Conservation (phyloP, 2,888 invertebrate species). For the Azorinus chamasolen region DNA sequence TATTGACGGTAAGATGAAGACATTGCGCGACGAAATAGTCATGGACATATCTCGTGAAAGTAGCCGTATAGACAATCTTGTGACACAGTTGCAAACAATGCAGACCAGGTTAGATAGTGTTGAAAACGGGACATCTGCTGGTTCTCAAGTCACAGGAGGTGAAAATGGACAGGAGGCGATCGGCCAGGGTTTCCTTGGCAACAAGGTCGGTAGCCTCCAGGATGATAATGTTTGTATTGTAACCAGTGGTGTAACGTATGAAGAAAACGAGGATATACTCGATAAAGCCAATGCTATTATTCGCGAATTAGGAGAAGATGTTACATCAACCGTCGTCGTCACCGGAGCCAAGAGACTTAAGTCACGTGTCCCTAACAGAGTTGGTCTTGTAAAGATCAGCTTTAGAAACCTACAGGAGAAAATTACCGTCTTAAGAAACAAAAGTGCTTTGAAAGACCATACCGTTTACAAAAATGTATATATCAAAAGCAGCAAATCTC, state of each 20-base stretch:
- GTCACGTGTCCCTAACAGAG: background rate
- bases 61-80: conserved; percentile 8
- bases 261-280: background rate
- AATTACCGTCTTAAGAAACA: background rate
- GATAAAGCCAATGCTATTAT: background rate
- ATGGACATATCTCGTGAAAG: background rate
- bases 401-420: background rate
- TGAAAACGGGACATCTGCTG: conserved; percentile 3
- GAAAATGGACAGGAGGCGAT: too few species aligned
- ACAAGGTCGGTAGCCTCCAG: background rate
- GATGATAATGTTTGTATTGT: background rate
- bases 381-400: conserved; percentile 1
- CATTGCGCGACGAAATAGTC: background rate
- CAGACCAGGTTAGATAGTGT: background rate
- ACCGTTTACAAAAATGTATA: conserved; percentile 1
- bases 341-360: background rate
- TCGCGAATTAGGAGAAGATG: background rate
- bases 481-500: conserved; percentile 7
- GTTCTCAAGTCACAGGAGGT: background rate
- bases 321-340: background rate
- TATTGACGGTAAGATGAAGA: conserved; percentile 1
- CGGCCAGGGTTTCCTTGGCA: too few species aligned
- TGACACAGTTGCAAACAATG: conserved; percentile 3
- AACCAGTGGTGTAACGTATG: background rate
- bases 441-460: background rate